phyloP scores from a whole-genome alignment of 1,140 invertebrate genomes.

The Xylocopa sonorina region DNA sequence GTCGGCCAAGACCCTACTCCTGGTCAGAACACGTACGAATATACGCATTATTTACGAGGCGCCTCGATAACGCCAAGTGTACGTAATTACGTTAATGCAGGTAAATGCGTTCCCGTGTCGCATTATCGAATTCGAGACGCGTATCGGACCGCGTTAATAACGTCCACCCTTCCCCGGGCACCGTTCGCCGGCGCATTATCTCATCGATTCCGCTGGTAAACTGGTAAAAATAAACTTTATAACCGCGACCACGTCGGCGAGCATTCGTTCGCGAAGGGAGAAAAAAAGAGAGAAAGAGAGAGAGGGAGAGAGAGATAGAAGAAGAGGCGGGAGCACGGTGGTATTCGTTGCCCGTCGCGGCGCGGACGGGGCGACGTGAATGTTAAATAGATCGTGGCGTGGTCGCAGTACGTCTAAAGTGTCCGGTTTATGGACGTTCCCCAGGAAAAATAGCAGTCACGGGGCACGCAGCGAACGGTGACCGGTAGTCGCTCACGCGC shows the following conservation, averaged over 20 bases:
- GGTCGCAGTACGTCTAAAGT: slow-evolving; percentile 68
- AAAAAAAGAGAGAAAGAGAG: background rate
- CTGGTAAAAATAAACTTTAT: slow-evolving; percentile 62
- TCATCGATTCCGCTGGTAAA: slow-evolving; percentile 47
- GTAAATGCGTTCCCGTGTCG: slow-evolving; percentile 43
- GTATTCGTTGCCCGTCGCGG: slow-evolving; percentile 63
- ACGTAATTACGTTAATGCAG: slow-evolving; percentile 4
- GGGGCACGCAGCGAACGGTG: slow-evolving; percentile 33
- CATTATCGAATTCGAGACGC: slow-evolving; percentile 15
- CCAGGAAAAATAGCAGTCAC: slow-evolving; percentile 66
- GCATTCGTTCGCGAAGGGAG: background rate
- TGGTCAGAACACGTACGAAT: too few species aligned
- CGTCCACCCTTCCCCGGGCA: background rate
- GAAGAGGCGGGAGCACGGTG: background rate
- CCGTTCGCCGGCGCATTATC: slow-evolving; percentile 13
- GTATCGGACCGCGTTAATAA: slow-evolving; percentile 34
- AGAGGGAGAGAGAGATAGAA: too few species aligned
- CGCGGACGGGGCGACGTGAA: slow-evolving; percentile 63
- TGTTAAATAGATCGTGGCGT: slow-evolving; percentile 66
- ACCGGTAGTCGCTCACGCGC: slow-evolving; percentile 67
- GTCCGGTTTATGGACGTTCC: slow-evolving; percentile 73
- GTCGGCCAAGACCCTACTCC: too few species aligned
- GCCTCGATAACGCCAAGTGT: background rate
- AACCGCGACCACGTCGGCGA: background rate
- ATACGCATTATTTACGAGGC: background rate